These are phyloP conservation scores for Amyelois transitella DNA, from an alignment of 1,140 invertebrate genomes.

Conservation along the genomic window DNA sequence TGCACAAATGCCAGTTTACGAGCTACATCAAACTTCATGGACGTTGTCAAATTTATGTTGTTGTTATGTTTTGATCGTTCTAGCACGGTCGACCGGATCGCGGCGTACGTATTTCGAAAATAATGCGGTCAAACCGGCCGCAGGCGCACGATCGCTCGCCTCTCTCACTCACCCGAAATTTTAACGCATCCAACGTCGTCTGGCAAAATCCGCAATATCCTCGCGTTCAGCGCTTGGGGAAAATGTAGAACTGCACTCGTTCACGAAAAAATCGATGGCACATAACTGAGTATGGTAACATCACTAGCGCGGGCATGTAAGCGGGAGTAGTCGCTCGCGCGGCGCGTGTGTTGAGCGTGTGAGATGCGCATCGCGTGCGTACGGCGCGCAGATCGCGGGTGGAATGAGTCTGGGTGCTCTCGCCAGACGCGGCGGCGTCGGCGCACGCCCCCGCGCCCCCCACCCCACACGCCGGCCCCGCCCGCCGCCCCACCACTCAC, in stretches of 20 bases:
- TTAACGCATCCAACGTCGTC: slow-evolving; percentile 69
- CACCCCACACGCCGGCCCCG: slow-evolving; percentile 27
- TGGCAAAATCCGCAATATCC: slow-evolving; percentile 55
- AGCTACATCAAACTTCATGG: slow-evolving; percentile 8
- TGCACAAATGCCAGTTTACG: background rate
- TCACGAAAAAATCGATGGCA: slow-evolving; percentile 55
- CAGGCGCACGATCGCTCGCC: slow-evolving; percentile 52
- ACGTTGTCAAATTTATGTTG: slow-evolving; percentile 42
- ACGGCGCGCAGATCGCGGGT: slow-evolving; percentile 39
- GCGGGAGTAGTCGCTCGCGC: slow-evolving; percentile 41
- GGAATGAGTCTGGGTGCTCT: slow-evolving; percentile 38
- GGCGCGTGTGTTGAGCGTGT: slow-evolving; percentile 19
- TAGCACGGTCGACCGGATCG: slow-evolving; percentile 59
- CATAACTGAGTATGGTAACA: slow-evolving; percentile 62
- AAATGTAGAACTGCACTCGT: slow-evolving; percentile 59
- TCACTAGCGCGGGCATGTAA: slow-evolving; percentile 51
- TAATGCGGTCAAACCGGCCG: slow-evolving; percentile 72
- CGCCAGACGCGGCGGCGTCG: slow-evolving; percentile 59
- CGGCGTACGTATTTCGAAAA: slow-evolving; percentile 70
- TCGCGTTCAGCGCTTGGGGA: slow-evolving; percentile 62
- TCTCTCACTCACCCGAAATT: slow-evolving; percentile 73
- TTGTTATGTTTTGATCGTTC: slow-evolving; percentile 67
- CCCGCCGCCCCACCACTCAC: slow-evolving; percentile 23
- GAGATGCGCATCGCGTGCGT: slow-evolving; percentile 39
- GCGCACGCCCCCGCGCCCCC: slow-evolving; percentile 25